These are phyloP conservation scores for Heteromurus nitidus DNA, from an alignment of 2,888 invertebrate genomes.

Conservation along the genomic window DNA sequence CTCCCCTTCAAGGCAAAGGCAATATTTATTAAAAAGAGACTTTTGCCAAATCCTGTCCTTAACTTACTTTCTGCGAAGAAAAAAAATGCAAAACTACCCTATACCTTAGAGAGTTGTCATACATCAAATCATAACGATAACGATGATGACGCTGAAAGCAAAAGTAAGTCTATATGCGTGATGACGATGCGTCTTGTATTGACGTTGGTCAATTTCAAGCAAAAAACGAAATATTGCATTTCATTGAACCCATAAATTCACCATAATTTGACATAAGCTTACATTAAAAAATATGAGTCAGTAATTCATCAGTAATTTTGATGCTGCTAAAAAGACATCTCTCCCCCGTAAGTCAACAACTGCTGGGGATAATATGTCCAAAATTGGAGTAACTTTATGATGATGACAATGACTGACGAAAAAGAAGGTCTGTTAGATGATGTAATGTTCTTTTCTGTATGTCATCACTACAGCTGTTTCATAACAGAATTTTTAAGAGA, in stretches of 20 bases:
- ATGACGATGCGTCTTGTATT: no score
- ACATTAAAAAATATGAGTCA: no score
- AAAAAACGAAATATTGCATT: constrained; percentile 4
- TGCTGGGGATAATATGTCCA: constrained; percentile 3
- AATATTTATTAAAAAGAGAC: background rate
- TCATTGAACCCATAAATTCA: background rate
- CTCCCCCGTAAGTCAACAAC: background rate
- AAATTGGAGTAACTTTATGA: constrained; percentile 19
- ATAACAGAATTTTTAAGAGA: no score
- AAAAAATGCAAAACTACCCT: no score
- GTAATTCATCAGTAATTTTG: no score
- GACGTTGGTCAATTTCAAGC: no score
- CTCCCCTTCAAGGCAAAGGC: constrained; percentile 1
- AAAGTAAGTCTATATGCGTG: no score
- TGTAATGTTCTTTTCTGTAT: background rate
- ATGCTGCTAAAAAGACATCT: background rate
- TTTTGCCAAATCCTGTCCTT: constrained; percentile 11
- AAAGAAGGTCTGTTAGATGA: background rate
- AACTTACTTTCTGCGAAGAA: constrained; percentile 12
- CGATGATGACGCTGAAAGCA: background rate
- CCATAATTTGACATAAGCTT: background rate
- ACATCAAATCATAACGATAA: background rate
- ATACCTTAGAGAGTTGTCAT: no score
- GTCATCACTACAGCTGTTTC: no score
- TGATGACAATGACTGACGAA: background rate